Base-by-base conservation (phyloP, 92 coral and sea anemone genomes). In the Scolanthus callimorphus region DNA sequence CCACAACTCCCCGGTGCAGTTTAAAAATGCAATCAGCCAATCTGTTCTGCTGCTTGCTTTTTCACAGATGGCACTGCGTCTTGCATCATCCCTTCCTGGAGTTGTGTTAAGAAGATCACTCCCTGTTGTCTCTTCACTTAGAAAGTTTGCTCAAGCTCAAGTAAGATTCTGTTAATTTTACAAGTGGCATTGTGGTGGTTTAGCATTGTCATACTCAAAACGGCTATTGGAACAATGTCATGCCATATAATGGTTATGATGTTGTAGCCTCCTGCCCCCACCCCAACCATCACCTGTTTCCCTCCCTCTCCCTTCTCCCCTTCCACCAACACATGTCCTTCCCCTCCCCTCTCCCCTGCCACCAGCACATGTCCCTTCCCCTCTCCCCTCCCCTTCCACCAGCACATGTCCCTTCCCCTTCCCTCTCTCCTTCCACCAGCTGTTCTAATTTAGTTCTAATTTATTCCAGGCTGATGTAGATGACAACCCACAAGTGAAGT, bases 401-500 rank as follows among this genome's bases (percentile, higher is more conserved):
- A 6, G 8, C 41, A 34, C 41, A 6, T 34, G 41, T 15, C 41
- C 60, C n/a, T 38, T 19, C 41, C 41, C 41, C 41, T 34, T 6
- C 41, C 41, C 41, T 34, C 15, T 34, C 15, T 6, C 8, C 15
- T 34, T 6, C 8, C 8, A 34, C 41, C 41, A 34, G n/a, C n/a
- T n/a, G n/a, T 39, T 28, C 2, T 58, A 13, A 2, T 23, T 29
- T 27, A 4, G 31, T 44, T 12, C n/a, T n/a, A n/a, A n/a, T n/a
- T 1, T 13, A 4, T 72, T 72, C 6, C 38, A 74, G 81, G 67
- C 54, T n/a, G 58, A 58, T 44, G 51, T 65, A 22, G 62, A 74
- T 57, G 74, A 65, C 12, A 74, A 65, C 62, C 81, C 81, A 44
- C 60, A 74, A 17, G 31, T 74, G 22, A 74, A 57, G 45, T 74